These are phyloP conservation scores for Macroramphosus scolopax DNA, from an alignment of 2,797 vertebrate species.

Conservation along the genomic window DNA sequence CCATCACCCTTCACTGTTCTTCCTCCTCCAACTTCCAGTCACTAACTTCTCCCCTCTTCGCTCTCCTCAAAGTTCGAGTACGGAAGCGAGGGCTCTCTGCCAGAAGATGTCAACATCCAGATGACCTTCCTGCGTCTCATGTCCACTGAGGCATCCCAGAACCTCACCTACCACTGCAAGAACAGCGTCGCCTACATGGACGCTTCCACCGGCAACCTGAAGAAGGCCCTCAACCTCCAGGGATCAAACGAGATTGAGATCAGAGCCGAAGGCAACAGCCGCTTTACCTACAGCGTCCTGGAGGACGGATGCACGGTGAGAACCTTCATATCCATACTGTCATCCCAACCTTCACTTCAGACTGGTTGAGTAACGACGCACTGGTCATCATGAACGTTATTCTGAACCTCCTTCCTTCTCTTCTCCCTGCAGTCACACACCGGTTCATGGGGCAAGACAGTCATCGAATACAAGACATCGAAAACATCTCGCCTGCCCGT, in stretches of 20 bases:
- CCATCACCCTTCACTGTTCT: neutral
- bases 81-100: constrained; percentile 85
- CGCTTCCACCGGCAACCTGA: constrained; percentile 88
- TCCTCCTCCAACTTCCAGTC: neutral
- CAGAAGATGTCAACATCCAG: constrained; percentile 94
- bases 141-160: constrained; percentile 95
- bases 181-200: constrained; percentile 94
- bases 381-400: neutral
- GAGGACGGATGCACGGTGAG: constrained; percentile 97
- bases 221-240: constrained; percentile 95
- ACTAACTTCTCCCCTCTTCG: constrained; percentile 13
- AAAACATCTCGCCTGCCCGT: constrained; percentile 98
- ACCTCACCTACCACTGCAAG: constrained; percentile 94
- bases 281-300: constrained; percentile 92
- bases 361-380: too few species aligned
- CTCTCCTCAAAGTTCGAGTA: constrained; percentile 86
- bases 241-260: constrained; percentile 98
- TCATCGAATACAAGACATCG: constrained; percentile 96
- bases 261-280: constrained; percentile 98
- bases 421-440: constrained; percentile 89
- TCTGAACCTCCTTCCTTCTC: constrained; percentile 20
- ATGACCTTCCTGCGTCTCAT: constrained; percentile 98
- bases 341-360: too few species aligned
- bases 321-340: too few species aligned
- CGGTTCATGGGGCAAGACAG: constrained; percentile 94